Percentiles rank a stretch among this genome's conserved stretches.
phyloP scores from a whole-genome alignment of 2,113 vertebrate genomes.

The Phoenicopterus ruber region DNA sequence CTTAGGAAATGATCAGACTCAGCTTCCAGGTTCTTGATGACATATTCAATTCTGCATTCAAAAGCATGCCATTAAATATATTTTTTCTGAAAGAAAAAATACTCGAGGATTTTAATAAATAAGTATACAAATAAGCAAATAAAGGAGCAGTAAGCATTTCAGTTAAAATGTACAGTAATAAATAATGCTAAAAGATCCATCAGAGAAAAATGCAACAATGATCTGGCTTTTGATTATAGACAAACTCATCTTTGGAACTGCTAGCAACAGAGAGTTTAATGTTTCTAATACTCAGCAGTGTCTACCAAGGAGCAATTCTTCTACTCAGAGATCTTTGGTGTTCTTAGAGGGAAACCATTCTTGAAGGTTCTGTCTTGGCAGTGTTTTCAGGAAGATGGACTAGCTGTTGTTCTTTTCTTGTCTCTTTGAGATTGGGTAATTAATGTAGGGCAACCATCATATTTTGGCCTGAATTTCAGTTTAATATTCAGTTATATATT shows the following conservation, averaged over 20 bases:
- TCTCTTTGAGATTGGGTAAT: not conserved
- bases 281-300: not conserved
- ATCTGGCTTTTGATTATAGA: not conserved
- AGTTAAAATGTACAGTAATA: not conserved
- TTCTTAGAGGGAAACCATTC: not conserved
- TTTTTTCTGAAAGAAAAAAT: not conserved
- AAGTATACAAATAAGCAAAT: not conserved
- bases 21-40: not conserved
- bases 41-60: not conserved
- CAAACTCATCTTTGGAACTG: not conserved
- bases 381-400: not conserved
- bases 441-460: not conserved
- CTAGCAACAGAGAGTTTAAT: not conserved
- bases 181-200: not conserved
- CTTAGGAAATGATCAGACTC: not conserved
- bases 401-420: not conserved
- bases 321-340: fast-evolving
- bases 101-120: not conserved
- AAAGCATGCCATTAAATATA: not conserved
- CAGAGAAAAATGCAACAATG: not conserved
- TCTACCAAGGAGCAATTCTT: not conserved
- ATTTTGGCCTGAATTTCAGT: not conserved
- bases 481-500: not conserved
- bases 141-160: not conserved
- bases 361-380: not conserved